These are phyloP conservation scores for Abramis brama DNA, from an alignment of 2,113 vertebrate species.

Conservation along the genomic window DNA sequence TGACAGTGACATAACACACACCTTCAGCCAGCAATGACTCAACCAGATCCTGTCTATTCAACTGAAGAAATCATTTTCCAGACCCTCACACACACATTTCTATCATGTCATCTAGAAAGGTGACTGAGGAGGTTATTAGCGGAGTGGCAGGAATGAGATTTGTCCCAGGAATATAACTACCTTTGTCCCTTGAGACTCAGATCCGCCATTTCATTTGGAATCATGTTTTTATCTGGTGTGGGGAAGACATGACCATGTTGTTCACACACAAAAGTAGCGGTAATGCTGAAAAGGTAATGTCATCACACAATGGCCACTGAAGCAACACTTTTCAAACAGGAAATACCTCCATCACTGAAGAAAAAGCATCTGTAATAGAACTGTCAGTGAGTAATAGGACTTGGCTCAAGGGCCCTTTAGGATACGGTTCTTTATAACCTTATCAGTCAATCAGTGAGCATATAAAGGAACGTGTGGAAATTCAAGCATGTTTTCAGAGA, in stretches of 20 bases:
- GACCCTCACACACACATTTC: neutral
- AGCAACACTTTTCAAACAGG: constrained; percentile 39
- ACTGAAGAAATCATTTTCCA: constrained; percentile 34
- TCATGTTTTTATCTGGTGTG: constrained; percentile 5
- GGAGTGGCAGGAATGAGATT: constrained; percentile 22
- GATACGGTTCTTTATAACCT: constrained; percentile 25
- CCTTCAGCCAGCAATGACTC: constrained; percentile 46
- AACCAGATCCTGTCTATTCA: constrained; percentile 38
- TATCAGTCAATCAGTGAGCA: constrained; percentile 38
- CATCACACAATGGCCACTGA: constrained; percentile 32
- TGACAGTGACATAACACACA: constrained; percentile 49
- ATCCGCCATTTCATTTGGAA: constrained; percentile 18
- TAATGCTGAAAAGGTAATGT: neutral
- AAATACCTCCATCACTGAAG: constrained; percentile 36
- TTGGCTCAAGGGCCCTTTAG: constrained; percentile 30
- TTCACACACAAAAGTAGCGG: constrained; percentile 15
- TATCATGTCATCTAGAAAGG: constrained; percentile 4
- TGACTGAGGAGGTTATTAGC: constrained; percentile 35
- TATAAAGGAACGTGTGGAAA: constrained; percentile 7
- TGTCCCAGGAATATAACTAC: constrained; percentile 23
- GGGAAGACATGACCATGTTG: neutral
- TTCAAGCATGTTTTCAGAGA: constrained; percentile 4
- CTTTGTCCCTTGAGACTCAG: constrained; percentile 20
- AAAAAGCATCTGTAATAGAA: constrained; percentile 42
- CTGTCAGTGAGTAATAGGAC: constrained; percentile 42